Conservation (phyloP, 2,113 vertebrate species). For the Peromyscus leucopus region DNA sequence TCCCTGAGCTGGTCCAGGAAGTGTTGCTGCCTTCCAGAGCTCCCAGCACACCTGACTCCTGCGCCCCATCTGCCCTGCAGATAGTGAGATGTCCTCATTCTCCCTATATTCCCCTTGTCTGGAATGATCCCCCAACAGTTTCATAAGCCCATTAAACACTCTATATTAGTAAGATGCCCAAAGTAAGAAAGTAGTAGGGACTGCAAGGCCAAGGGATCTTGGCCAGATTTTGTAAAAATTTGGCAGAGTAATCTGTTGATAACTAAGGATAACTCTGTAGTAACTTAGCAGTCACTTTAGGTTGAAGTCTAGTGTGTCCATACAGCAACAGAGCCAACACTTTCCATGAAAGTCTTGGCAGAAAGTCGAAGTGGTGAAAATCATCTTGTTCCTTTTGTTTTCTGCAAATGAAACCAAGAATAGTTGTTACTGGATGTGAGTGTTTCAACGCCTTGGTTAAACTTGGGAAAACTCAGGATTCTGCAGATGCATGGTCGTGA, state of each 20-base stretch:
- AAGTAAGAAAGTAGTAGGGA: not conserved
- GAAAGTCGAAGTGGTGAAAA: slow-evolving; percentile 6
- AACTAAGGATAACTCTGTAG: not conserved
- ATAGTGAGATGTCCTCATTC: not conserved
- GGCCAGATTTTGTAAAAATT: not conserved
- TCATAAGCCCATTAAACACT: not conserved
- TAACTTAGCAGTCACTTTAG: slow-evolving; percentile 13
- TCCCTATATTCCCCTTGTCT: not conserved
- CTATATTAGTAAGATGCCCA: too few relatives aligned
- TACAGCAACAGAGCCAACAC: not conserved
- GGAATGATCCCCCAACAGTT: not conserved
- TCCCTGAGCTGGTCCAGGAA: not conserved
- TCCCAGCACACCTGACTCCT: not conserved
- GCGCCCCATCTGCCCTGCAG: not conserved
- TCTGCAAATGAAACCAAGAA: not conserved
- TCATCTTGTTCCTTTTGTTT: not conserved
- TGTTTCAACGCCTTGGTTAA: not conserved
- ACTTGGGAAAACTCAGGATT: not conserved
- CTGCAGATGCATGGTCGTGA: not conserved
- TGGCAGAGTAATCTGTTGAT: not conserved
- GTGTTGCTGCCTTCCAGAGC: not conserved
- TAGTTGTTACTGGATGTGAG: not conserved
- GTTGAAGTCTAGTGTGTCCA: not conserved
- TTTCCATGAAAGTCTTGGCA: not conserved
- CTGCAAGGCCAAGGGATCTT: not conserved